Conservation (phyloP, 1,140 invertebrate genomes). For the Stegodyphus mimosarum region DNA sequence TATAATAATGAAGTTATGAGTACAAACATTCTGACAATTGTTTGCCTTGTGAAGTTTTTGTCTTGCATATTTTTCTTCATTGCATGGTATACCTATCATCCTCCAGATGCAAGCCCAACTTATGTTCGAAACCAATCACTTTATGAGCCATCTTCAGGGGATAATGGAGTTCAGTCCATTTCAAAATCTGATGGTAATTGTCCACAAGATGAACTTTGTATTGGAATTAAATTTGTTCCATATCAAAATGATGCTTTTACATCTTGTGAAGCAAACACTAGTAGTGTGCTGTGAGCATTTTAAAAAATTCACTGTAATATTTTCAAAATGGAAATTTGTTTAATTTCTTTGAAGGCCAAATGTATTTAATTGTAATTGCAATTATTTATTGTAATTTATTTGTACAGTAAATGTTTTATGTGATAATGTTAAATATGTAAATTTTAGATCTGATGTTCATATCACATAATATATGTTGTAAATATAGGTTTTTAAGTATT, state of each 20-base stretch:
- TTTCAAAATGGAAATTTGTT: not conserved
- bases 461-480: too few species aligned
- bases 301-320: too few species aligned
- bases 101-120: conserved; percentile 67
- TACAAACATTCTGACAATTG: conserved; percentile 72
- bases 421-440: too few species aligned
- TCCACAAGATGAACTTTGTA: not conserved
- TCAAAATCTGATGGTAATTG: too few species aligned
- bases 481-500: too few species aligned
- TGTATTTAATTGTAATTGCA: not conserved
- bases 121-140: not conserved
- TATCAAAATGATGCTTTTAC: conserved; percentile 36
- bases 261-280: conserved; percentile 44
- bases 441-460: too few species aligned
- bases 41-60: conserved; percentile 74
- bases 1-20: conserved; percentile 80
- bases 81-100: conserved; percentile 79
- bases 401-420: too few species aligned
- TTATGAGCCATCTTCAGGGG: not conserved
- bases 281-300: conserved; percentile 26
- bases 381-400: not conserved
- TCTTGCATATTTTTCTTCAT: conserved; percentile 77
- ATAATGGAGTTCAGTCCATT: not conserved
- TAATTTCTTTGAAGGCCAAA: not conserved
- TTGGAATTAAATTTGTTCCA: conserved; percentile 39